Conservation (phyloP, 2,888 invertebrate species). For the Brachylomia viminalis region DNA sequence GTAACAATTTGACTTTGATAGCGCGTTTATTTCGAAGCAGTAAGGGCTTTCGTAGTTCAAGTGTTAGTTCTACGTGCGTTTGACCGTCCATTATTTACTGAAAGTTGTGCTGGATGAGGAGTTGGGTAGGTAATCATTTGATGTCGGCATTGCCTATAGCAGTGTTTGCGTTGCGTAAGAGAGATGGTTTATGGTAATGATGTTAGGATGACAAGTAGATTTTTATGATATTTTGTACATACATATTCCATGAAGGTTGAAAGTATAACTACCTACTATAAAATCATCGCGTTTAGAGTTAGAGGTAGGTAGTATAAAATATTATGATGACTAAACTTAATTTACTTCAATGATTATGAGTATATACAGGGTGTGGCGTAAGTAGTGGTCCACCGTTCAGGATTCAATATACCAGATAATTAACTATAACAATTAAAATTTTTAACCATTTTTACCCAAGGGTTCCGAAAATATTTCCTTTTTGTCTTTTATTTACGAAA, state of each 20-base stretch:
- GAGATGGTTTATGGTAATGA: constrained; percentile 34
- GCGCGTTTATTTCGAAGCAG: background rate
- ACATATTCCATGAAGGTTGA: background rate
- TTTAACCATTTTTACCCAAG: too few relatives aligned
- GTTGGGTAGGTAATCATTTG: constrained; percentile 39
- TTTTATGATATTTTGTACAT: constrained; percentile 19
- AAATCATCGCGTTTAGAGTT: background rate
- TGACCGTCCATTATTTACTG: constrained; percentile 30
- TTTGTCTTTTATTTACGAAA: too few relatives aligned
- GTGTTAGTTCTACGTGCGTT: background rate
- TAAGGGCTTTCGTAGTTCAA: background rate
- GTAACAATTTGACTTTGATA: background rate
- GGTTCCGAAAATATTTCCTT: too few relatives aligned
- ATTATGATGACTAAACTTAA: background rate
- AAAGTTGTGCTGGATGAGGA: constrained; percentile 49
- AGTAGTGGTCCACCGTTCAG: too few relatives aligned
- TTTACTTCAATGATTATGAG: too few relatives aligned
- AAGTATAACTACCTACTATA: background rate
- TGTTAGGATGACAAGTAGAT: constrained; percentile 18
- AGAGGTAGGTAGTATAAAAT: background rate
- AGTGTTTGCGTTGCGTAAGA: constrained; percentile 45
- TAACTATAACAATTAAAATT: too few relatives aligned
- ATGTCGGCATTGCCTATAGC: background rate
- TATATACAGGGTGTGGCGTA: too few relatives aligned
- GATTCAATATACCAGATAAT: too few relatives aligned